Percentiles rank a stretch among this genome's conserved stretches.
phyloP scores from a whole-genome alignment of 2,888 invertebrate genomes.

The Netelia inedita region DNA sequence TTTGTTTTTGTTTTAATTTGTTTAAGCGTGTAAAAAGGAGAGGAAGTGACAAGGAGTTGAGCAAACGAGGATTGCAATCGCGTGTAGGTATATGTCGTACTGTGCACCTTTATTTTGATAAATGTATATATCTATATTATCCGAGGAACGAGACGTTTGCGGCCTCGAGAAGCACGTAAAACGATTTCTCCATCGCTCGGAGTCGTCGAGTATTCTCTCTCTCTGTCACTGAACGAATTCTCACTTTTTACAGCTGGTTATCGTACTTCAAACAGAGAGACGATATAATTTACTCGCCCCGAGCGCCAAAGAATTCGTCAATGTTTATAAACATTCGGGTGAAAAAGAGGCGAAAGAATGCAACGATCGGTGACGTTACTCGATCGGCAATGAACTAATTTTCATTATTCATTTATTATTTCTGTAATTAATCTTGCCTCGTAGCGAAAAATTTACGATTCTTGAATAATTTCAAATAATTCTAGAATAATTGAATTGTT shows the following conservation, averaged over 20 bases:
- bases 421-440: too few species aligned
- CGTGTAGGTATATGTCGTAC: background rate
- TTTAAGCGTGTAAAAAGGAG: background rate
- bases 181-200: slow-evolving; percentile 55
- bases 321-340: too few species aligned
- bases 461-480: too few species aligned
- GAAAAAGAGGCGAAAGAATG: too few species aligned
- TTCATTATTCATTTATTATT: too few species aligned
- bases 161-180: slow-evolving; percentile 52
- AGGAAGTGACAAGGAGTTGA: slow-evolving; percentile 4
- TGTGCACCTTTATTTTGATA: background rate
- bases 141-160: slow-evolving; percentile 25
- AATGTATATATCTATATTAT: background rate
- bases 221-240: slow-evolving; percentile 7
- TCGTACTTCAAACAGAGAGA: slow-evolving; percentile 5
- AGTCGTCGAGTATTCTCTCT: slow-evolving; percentile 21
- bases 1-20: too few species aligned
- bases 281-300: background rate
- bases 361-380: too few species aligned
- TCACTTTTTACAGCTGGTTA: slow-evolving; percentile 13
- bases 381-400: too few species aligned
- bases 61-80: slow-evolving; percentile 48
- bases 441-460: too few species aligned
- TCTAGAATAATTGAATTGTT: too few species aligned
- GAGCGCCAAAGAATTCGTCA: background rate